Evolutionary conservation across 2,888 invertebrate genomes (phyloP).

Genomic region (Germaria angustata): DNA sequence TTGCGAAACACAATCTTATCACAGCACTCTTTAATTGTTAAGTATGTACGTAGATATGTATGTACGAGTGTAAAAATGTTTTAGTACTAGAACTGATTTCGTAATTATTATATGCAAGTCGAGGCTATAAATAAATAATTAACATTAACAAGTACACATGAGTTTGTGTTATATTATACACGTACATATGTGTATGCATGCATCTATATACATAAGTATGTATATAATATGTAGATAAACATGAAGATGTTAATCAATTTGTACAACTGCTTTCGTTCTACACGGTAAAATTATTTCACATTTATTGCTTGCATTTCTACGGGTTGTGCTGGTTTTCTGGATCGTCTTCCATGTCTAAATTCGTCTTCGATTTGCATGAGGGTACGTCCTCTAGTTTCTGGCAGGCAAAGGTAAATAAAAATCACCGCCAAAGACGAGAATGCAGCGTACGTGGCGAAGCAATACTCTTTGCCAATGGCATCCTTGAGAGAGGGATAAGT

Average conservation of each 20-base stretch:
- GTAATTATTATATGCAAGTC: background rate
- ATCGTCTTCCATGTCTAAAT: constrained; percentile 68
- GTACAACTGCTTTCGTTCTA: background rate
- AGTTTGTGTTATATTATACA: too few relatives aligned
- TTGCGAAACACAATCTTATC: constrained; percentile 55
- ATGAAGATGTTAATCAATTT: too few relatives aligned
- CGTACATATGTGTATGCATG: background rate
- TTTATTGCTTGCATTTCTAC: constrained; percentile 73
- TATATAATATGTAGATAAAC: too few relatives aligned
- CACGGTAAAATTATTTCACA: constrained; percentile 41
- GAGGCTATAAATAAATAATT: background rate
- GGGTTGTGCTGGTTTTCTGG: constrained; percentile 54
- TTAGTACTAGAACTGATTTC: background rate
- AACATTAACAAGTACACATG: background rate
- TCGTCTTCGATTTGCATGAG: constrained; percentile 85
- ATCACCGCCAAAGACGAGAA: constrained; percentile 83
- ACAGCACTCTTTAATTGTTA: constrained; percentile 40
- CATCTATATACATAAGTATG: background rate
- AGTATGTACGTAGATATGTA: background rate
- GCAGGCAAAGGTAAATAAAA: constrained; percentile 83
- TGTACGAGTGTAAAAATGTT: background rate
- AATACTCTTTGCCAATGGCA: constrained; percentile 82
- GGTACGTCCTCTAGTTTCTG: constrained; percentile 86
- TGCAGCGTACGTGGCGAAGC: constrained; percentile 84
- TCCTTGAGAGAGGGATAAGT: constrained; percentile 83